These are phyloP conservation scores for Microcebus griseorufus DNA, from an alignment of 2,113 vertebrate genomes.

Conservation along the genomic window DNA sequence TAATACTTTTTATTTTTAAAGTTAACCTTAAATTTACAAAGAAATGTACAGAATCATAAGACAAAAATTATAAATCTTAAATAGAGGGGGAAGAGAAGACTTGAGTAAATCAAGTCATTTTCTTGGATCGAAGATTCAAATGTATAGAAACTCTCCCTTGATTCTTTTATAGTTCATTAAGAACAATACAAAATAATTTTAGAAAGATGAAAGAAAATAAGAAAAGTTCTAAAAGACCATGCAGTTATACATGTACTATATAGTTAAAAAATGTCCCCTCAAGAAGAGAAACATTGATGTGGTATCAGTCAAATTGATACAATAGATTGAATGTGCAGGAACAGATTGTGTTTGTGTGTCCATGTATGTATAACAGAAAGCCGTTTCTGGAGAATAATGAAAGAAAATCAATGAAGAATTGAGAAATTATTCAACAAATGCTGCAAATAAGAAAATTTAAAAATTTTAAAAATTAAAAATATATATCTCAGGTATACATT, in stretches of 20 bases:
- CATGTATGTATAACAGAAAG: background rate
- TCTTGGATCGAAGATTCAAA: background rate
- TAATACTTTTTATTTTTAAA: slow-evolving; percentile 1
- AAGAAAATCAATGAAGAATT: background rate
- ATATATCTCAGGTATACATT: background rate
- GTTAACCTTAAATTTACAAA: background rate
- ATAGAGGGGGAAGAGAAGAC: background rate
- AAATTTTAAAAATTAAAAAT: background rate
- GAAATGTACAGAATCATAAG: background rate
- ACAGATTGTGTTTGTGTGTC: background rate
- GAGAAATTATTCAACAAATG: background rate
- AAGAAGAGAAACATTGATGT: background rate
- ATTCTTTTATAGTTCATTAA: background rate
- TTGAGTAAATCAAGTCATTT: background rate
- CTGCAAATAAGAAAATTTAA: background rate
- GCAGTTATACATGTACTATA: background rate
- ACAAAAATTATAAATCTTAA: background rate
- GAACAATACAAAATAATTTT: background rate
- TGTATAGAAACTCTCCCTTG: background rate
- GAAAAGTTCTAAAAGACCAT: background rate
- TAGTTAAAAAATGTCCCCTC: background rate
- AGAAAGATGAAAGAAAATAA: background rate
- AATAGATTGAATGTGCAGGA: background rate
- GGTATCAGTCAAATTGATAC: background rate
- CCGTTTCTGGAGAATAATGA: background rate